Percentiles rank a stretch among this genome's conserved stretches.
Evolutionary conservation across 2,113 vertebrate genomes (phyloP).

Genomic region (Tilapia sparmanii): DNA sequence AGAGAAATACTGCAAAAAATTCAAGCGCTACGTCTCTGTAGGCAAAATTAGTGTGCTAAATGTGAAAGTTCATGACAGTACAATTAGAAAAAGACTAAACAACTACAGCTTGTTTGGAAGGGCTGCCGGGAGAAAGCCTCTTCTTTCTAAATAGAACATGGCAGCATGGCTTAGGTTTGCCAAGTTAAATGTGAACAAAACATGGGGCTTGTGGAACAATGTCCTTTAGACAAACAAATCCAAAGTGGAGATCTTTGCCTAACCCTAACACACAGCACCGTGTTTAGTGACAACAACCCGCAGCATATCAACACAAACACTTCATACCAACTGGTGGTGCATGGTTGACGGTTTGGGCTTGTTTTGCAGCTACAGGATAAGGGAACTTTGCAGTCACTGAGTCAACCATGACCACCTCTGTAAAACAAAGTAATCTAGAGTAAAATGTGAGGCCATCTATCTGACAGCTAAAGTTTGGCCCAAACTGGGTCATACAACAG

Average conservation of each 20-base stretch:
- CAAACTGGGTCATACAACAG: background rate
- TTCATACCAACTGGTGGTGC: background rate
- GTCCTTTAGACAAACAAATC: background rate
- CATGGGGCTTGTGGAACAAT: background rate
- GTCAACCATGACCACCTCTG: fast-evolving
- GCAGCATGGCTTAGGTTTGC: background rate
- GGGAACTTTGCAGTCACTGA: background rate
- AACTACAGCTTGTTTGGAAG: background rate
- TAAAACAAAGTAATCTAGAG: background rate
- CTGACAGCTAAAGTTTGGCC: background rate
- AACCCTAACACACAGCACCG: background rate
- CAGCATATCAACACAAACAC: background rate
- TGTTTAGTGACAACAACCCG: background rate
- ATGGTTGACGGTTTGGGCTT: background rate
- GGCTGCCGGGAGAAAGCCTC: background rate
- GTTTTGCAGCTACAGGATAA: background rate
- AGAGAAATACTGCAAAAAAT: background rate
- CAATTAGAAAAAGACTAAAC: background rate
- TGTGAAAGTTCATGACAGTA: background rate
- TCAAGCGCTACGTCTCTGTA: background rate
- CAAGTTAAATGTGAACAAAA: background rate
- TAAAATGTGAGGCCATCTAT: background rate
- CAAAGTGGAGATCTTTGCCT: background rate
- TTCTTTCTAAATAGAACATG: background rate
- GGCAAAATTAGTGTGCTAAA: background rate